phyloP scores from a whole-genome alignment of 2,797 vertebrate genomes.

The Siniperca obscura region DNA sequence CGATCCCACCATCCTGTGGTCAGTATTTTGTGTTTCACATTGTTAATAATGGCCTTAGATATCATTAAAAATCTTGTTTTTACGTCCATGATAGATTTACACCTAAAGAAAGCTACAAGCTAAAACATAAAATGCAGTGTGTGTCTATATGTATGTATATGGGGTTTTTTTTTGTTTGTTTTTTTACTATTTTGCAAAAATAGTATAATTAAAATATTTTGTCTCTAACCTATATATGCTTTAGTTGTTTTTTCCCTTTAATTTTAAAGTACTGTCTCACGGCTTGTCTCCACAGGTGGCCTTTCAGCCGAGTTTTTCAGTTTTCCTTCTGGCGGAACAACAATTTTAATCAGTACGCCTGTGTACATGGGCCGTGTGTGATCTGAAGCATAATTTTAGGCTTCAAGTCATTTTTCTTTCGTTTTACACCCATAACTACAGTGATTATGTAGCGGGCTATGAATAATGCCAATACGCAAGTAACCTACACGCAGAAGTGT shows the following conservation, averaged over 20 bases:
- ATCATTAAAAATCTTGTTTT: background rate
- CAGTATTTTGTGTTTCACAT: slow-evolving; percentile 61
- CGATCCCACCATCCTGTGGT: slow-evolving; percentile 92
- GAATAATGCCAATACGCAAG: background rate
- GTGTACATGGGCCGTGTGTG: too few species aligned
- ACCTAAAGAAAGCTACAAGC: background rate
- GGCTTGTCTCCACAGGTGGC: background rate
- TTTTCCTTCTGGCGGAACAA: background rate
- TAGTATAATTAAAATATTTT: background rate
- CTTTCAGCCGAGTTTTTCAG: background rate
- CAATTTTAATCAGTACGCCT: background rate
- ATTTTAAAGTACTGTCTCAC: background rate
- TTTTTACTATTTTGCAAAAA: background rate
- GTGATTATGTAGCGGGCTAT: background rate
- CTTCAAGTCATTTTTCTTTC: background rate
- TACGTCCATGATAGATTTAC: background rate
- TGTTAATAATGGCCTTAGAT: background rate
- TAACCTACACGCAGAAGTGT: background rate
- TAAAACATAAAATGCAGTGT: slow-evolving; percentile 3
- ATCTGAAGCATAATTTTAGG: background rate
- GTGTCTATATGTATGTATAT: too few species aligned
- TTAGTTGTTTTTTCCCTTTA: background rate
- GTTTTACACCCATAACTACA: background rate
- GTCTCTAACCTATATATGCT: background rate
- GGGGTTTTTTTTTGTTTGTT: too few species aligned